Base-by-base conservation (phyloP, 2,888 invertebrate genomes). In the Holacanthella duospinosa region DNA sequence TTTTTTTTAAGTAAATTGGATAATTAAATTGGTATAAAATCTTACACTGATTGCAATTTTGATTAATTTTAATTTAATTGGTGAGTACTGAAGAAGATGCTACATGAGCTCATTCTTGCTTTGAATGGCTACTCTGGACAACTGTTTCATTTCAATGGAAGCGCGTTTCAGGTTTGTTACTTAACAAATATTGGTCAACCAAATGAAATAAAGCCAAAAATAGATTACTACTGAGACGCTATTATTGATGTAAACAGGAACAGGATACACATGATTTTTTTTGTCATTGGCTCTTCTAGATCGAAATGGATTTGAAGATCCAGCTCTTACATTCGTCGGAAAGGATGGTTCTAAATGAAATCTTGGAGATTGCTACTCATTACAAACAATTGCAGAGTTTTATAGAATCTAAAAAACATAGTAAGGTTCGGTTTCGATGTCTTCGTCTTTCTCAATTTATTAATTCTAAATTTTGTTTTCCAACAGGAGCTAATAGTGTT, bases 311-410 rank as follows among this genome's bases (percentile, higher is more conserved):
- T 21, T 25, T 71, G 4, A 62, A 66, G 27, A 55, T 68, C 6
- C 68, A 70, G 2, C 61, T 73, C 29, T 57, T 73, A 21, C 73
- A 73, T 64, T 61, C 68, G 2, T 68, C 70, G 0, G 73, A 73
- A 43, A 36, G 61, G 19, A 53, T 60, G 2, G 61, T 71, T 26
- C 36, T 71, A 2, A 65, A 70, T 24, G 68, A 69, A 26, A 66
- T 71, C 6, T 27, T 73, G 26, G 71, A 73, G 53, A 66, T 73
- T 29, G 73, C 68, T 1, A 63, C 69, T 1, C 54, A 68, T 48
- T 71, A 65, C 56, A 70, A 67, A 48, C 55, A 65, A 9, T 53
- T 73, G 58, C 58, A 66, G 19, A 57, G 54, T 9, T 73, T 70
- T 65, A 57, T 70, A 6, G 64, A 66, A 21, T 29, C 54, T 28